Evolutionary conservation across 64 coral and sea anemone genomes (phyloP).

Genomic region (Pocillopora verrucosa): DNA sequence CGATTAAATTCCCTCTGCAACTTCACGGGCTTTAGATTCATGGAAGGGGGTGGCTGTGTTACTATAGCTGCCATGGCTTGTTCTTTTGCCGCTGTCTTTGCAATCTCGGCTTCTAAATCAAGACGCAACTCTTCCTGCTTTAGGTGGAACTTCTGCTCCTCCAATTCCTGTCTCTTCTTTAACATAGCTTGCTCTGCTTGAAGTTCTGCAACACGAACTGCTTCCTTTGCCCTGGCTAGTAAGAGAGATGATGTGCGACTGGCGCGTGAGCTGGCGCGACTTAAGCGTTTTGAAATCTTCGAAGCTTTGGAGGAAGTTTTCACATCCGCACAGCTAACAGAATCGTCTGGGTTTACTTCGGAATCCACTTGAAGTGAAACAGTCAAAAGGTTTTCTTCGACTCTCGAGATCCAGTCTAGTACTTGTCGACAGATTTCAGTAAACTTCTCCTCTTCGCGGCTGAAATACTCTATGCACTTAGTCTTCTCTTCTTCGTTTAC

Average conservation of each 20-base stretch:
- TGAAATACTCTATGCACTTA: neutral
- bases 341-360: neutral
- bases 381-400: neutral
- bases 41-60: no score
- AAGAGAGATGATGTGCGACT: neutral
- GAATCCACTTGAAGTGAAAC: constrained; percentile 7
- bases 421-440: neutral
- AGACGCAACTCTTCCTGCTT: neutral
- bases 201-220: neutral
- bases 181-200: constrained; percentile 15
- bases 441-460: neutral
- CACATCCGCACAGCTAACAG: neutral
- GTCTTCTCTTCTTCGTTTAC: neutral
- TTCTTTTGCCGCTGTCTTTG: constrained; percentile 9
- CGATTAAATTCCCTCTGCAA: neutral
- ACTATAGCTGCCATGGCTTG: neutral
- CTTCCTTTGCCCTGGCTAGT: constrained; percentile 17
- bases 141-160: constrained; percentile 9
- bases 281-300: neutral
- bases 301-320: neutral
- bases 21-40: neutral
- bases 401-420: neutral
- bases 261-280: neutral
- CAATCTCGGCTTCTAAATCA: constrained; percentile 21
- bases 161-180: neutral